These are phyloP conservation scores for Megaptera novaeangliae DNA, from an alignment of 2,113 vertebrate species.

Conservation along the genomic window DNA sequence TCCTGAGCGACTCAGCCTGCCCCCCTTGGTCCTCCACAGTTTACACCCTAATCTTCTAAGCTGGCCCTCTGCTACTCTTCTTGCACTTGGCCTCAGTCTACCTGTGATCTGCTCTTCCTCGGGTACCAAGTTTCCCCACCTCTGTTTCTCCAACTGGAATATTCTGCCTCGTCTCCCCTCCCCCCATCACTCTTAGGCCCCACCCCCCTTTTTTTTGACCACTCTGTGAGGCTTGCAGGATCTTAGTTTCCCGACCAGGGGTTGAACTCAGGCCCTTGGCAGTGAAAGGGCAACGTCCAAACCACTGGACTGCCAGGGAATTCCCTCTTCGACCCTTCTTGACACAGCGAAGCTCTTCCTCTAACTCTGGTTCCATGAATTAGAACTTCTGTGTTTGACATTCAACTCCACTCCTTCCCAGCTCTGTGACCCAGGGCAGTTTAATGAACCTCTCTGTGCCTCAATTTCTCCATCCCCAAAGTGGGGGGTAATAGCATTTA, in stretches of 20 bases:
- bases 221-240: background rate
- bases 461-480: background rate
- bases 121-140: background rate
- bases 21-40: fast-evolving
- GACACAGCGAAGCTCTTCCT: background rate
- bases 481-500: background rate
- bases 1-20: fast-evolving
- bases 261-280: background rate
- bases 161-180: background rate
- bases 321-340: background rate
- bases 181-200: background rate
- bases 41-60: background rate
- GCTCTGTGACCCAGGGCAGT: background rate
- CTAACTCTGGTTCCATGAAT: background rate
- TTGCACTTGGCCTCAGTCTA: fast-evolving
- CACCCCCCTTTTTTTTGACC: background rate
- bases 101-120: background rate
- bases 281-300: background rate
- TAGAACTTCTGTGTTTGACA: background rate
- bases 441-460: background rate
- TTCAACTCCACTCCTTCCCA: background rate
- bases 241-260: background rate
- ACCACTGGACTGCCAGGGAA: background rate
- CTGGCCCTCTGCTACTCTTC: background rate
- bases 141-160: background rate